phyloP scores from a whole-genome alignment of 2,797 vertebrate species.

The Phyllotis vaccarum region DNA sequence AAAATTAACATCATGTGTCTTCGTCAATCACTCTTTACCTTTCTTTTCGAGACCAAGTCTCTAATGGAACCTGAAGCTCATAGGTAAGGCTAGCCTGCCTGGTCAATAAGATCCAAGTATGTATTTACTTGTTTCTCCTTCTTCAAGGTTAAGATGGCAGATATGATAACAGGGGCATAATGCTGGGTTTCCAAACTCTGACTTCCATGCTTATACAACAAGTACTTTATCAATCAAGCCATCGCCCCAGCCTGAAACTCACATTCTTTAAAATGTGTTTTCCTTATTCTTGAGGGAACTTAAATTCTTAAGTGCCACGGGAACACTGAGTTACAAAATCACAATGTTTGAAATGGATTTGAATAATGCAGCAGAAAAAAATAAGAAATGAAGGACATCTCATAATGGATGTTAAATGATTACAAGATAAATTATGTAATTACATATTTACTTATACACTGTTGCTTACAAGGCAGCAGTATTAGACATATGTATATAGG shows the following conservation, averaged over 20 bases:
- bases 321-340: conserved; percentile 40
- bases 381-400: neutral
- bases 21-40: neutral
- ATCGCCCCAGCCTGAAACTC: neutral
- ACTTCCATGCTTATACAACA: neutral
- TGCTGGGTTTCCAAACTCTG: neutral
- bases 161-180: neutral
- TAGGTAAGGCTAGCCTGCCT: neutral
- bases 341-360: neutral
- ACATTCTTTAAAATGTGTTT: neutral
- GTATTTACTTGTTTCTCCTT: neutral
- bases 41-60: neutral
- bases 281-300: neutral
- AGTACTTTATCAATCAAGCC: neutral
- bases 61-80: neutral
- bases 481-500: conserved; percentile 30
- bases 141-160: neutral
- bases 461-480: conserved; percentile 21
- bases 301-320: conserved; percentile 21
- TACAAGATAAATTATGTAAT: neutral
- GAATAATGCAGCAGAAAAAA: conserved; percentile 1
- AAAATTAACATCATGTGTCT: neutral
- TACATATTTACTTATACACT: neutral
- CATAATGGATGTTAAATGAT: conserved; percentile 11
- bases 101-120: neutral